Evolutionary conservation across 2,797 vertebrate species (phyloP), one percentile per base, ranked within the genome.

Genomic region (Parambassis ranga): DNA sequence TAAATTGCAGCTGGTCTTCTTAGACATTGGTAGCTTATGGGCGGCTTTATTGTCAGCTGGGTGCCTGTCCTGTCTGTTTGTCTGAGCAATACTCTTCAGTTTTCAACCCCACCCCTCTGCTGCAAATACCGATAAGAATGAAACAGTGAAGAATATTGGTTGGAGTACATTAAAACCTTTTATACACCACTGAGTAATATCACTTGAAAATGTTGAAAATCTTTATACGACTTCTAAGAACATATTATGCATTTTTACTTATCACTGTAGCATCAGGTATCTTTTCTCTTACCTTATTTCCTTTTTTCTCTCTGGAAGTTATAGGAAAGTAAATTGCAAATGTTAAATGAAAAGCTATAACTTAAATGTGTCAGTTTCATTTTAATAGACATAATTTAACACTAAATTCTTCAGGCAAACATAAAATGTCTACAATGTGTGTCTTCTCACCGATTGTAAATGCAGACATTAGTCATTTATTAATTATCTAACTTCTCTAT

Each of bases 1-100:
- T 94, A 94, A 84, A 92, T 95, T 93, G 93, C 93, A 92, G 91
- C 91, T 91, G 92, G 88, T 90, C 86, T 82, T 87, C 85, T 87
- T 84, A 92, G 92, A 91, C 92, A 93, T 81, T 63, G 71, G 75
- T 85, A 87, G 85, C 59, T 94, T 93, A 91, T 90, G 89, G 91
- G 92, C 90, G 93, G 88, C 91, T 94, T 94, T 79, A 69, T 74
- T 79, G 60, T 80, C 79, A 83, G 71, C 39, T 75, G 72, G 75
- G 51, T 56, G 77, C 71, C 77, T 84, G n/a, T n/a, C n/a, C n/a
- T n/a, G n/a, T 35, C 56, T 71, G 71, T 30, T 56, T 69, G 73
- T 86, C 79, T 79, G 75, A 48, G 60, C 23, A 56, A 30, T 23
- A 38, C 28, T 59, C 41, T 23, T 52, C 19, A 52, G 58, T 30